A percentile compares a stretch with the other conserved stretches of the same genome.
phyloP scores from a whole-genome alignment of 2,113 vertebrate species.

The Bufo bufo region DNA sequence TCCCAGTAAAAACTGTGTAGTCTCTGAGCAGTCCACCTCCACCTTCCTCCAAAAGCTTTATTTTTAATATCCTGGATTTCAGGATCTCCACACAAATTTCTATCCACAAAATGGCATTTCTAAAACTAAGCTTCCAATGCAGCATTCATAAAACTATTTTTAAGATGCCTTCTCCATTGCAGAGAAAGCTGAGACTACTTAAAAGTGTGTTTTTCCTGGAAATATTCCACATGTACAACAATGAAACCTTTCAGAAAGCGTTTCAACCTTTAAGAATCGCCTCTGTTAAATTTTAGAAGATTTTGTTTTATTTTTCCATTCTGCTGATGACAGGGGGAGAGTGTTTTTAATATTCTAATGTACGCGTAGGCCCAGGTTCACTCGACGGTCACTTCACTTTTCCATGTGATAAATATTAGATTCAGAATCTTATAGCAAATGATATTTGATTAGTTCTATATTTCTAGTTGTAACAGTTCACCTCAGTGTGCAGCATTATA shows the following conservation, averaged over 20 bases:
- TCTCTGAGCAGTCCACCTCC: not conserved
- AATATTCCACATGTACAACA: conserved; percentile 49
- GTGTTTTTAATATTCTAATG: conserved; percentile 22
- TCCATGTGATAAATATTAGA: conserved; percentile 29
- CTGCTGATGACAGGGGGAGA: conserved; percentile 24
- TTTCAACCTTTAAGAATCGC: not conserved
- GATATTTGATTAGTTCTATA: not conserved
- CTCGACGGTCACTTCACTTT: not conserved
- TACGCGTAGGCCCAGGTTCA: conserved; percentile 1
- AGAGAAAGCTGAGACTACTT: conserved; percentile 50
- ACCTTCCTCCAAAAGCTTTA: not conserved
- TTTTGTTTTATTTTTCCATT: conserved; percentile 45
- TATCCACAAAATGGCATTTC: conserved; percentile 26
- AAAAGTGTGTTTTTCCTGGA: conserved; percentile 59
- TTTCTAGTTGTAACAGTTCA: not conserved
- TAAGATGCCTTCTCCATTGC: conserved; percentile 29
- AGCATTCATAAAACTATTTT: conserved; percentile 33
- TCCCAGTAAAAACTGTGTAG: not conserved
- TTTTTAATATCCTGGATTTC: conserved; percentile 26
- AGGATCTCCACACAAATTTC: conserved; percentile 5
- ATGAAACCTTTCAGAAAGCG: conserved; percentile 52
- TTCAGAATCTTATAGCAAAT: not conserved
- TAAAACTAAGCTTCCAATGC: not conserved
- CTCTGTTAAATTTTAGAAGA: conserved; percentile 16
- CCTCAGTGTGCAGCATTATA: not conserved